Evolutionary conservation across 1,140 invertebrate species (phyloP), one percentile per base, ranked within the genome.

Genomic region (Parapsyche elsis): DNA sequence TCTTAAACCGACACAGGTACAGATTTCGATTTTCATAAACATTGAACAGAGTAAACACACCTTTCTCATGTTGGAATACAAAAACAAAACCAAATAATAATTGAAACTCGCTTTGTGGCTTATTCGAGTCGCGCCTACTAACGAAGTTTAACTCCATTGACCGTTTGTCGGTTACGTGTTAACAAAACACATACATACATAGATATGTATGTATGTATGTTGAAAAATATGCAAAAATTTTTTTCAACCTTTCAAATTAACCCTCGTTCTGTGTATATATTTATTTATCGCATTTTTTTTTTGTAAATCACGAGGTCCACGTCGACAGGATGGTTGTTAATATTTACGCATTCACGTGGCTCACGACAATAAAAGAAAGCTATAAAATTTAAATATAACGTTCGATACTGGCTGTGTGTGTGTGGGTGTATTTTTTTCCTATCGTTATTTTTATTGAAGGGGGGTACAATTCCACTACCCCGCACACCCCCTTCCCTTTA

Each of bases 21-120:
- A 24, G 71, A 74, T n/a, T 74, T 74, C 16, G 71, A 74, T 74
- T 46, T 74, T 74, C 71, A 74, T 74, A 74, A 49, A 74, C 45
- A 74, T 19, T 9, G 71, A 46, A 74, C 71, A 74, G 30, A 46
- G 21, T 44, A 74, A 74, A 74, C 71, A 74, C 30, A 44, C 71
- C 19, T 38, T 74, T 74, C 30, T 74, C 71, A 30, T 74, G 45
- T 46, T 44, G 9, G 9, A 74, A 74, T 38, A 74, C 30, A 74
- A 38, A 74, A 74, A 46, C 71, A 21, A 61, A 61, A 21, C 57
- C 57, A 9, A 61, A 19, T 19, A 61, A 61, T 38, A 38, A 38
- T 38, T 38, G 30, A 38, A 7, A 38, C 30, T 38, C 30, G 30
- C 30, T 38, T 38, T 38, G 30, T 38, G 30, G 30, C 7, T 4